A percentile compares a stretch with the other conserved stretches of the same genome.
phyloP scores from a whole-genome alignment of 1,140 invertebrate species.

The Thereuonema tuberculata region DNA sequence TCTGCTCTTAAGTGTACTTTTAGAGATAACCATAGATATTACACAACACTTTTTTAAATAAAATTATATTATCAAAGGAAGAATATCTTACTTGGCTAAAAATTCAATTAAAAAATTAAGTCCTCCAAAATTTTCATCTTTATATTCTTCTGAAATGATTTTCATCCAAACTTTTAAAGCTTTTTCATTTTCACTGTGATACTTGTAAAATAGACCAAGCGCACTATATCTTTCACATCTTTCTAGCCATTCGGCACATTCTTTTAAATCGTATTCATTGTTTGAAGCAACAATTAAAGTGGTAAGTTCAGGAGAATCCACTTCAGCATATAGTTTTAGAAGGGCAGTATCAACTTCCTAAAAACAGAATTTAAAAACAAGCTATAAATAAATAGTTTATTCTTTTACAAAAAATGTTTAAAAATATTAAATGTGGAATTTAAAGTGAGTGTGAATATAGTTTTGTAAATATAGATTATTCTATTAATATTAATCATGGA shows the following conservation, averaged over 20 bases:
- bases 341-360: slow-evolving; percentile 37
- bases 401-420: not conserved
- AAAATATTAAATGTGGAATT: not conserved
- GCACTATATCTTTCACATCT: slow-evolving; percentile 30
- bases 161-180: slow-evolving; percentile 32
- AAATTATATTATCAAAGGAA: no score
- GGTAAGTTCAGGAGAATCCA: slow-evolving; percentile 26
- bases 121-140: slow-evolving; percentile 32
- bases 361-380: slow-evolving; percentile 5
- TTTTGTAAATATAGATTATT: no score
- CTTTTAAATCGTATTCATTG: slow-evolving; percentile 30
- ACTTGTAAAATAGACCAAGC: slow-evolving; percentile 31
- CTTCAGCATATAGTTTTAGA: slow-evolving; percentile 35
- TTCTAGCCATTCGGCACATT: slow-evolving; percentile 31
- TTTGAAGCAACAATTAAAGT: slow-evolving; percentile 27
- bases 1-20: no score
- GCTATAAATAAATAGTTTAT: not conserved
- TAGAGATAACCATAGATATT: no score
- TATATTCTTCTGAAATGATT: slow-evolving; percentile 28
- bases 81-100: slow-evolving; percentile 29
- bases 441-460: no score
- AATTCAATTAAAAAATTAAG: slow-evolving; percentile 31
- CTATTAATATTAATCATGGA: no score
- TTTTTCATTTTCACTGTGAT: slow-evolving; percentile 30
- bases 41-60: no score